A percentile compares a stretch with the other conserved stretches of the same genome.
These are phyloP conservation scores for Drosophila ogumai DNA, from an alignment of 1,140 invertebrate genomes.

Conservation along the genomic window DNA sequence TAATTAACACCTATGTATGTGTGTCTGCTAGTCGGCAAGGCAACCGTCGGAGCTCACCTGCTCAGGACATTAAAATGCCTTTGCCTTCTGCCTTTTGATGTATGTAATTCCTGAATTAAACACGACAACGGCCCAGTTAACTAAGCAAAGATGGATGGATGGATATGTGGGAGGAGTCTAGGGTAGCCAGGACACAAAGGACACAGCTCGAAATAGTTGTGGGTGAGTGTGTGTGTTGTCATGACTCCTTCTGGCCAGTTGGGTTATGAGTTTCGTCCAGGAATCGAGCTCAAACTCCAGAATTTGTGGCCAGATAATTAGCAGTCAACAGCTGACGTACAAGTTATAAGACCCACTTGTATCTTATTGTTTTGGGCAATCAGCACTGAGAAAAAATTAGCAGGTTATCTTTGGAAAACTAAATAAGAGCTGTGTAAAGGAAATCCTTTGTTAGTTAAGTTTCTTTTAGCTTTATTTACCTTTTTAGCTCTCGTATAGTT, in stretches of 20 bases:
- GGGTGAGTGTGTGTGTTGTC: conserved; percentile 15
- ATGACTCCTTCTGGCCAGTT: conserved; percentile 6
- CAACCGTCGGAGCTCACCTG: conserved; percentile 1
- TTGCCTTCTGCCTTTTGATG: conserved; percentile 32
- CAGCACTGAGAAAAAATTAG: neutral
- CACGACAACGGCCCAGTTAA: conserved; percentile 6
- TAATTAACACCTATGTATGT: conserved; percentile 47
- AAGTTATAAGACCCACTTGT: conserved; percentile 10
- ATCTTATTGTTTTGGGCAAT: conserved; percentile 7
- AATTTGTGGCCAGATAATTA: conserved; percentile 40
- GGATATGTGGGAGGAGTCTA: neutral
- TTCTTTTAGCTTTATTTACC: neutral
- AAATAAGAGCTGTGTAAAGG: neutral
- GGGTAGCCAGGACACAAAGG: neutral
- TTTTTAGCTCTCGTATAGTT: neutral
- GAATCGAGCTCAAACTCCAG: neutral
- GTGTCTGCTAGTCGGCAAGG: conserved; percentile 11
- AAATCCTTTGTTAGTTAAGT: too few relatives aligned
- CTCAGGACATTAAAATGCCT: conserved; percentile 29
- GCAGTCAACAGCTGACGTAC: conserved; percentile 14
- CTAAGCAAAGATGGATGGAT: neutral
- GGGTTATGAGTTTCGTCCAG: neutral
- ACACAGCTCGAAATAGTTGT: conserved; percentile 23
- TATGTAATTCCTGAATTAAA: conserved; percentile 26
- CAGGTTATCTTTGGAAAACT: neutral